A percentile compares a stretch with the other conserved stretches of the same genome.
These are phyloP conservation scores for Paramacrobiotus metropolitanus DNA, from an alignment of 1,140 invertebrate genomes.

Conservation along the genomic window DNA sequence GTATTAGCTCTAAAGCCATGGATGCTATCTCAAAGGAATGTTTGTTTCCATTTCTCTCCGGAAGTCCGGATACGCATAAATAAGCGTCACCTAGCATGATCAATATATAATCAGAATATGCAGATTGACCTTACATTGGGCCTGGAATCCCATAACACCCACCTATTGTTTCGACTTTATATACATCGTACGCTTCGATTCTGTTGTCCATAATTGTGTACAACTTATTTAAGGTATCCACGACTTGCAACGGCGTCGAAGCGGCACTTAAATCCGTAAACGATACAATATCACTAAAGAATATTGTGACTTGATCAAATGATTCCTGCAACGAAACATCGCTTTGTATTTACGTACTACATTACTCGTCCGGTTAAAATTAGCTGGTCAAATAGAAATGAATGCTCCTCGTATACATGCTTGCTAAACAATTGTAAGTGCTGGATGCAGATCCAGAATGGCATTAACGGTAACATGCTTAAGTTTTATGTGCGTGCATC, in stretches of 20 bases:
- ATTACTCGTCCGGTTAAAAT: too few relatives aligned
- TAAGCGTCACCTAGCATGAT: slow-evolving; percentile 58
- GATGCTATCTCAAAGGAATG: not conserved
- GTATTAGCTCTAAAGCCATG: not conserved
- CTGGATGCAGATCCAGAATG: too few relatives aligned
- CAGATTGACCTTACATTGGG: too few relatives aligned
- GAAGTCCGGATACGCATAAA: slow-evolving; percentile 45
- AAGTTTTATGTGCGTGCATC: too few relatives aligned
- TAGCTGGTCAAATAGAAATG: too few relatives aligned
- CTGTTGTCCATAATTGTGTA: slow-evolving; percentile 25
- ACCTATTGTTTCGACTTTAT: slow-evolving; percentile 20
- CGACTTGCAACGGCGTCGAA: slow-evolving; percentile 30
- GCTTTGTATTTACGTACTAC: too few relatives aligned
- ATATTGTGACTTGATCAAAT: slow-evolving; percentile 34
- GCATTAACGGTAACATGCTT: too few relatives aligned
- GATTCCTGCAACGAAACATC: too few relatives aligned
- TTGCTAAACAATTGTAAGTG: too few relatives aligned
- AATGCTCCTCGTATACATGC: too few relatives aligned
- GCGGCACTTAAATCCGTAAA: slow-evolving; percentile 22
- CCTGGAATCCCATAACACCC: not conserved
- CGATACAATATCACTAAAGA: slow-evolving; percentile 24
- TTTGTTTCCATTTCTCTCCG: slow-evolving; percentile 27
- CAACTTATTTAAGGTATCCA: slow-evolving; percentile 23
- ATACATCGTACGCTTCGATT: slow-evolving; percentile 26
- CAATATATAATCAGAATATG: not conserved